Evolutionary conservation across 2,888 invertebrate species (phyloP).

Genomic region (Saturnia pavonia): DNA sequence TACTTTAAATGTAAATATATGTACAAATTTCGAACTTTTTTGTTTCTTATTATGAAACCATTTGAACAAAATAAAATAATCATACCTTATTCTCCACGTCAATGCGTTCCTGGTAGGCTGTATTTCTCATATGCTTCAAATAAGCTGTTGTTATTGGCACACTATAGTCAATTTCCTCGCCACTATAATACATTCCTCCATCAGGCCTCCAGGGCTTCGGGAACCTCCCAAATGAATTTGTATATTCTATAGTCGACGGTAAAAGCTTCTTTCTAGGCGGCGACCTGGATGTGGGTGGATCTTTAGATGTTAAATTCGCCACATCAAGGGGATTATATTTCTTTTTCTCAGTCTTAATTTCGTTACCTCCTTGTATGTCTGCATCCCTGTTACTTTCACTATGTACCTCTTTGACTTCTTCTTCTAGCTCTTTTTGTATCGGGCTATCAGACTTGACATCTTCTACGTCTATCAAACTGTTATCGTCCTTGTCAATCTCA

Average conservation of each 20-base stretch:
- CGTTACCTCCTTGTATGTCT: slow-evolving; percentile 54
- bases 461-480: slow-evolving; percentile 76
- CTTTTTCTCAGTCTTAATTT: slow-evolving; percentile 69
- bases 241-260: slow-evolving; percentile 55
- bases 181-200: slow-evolving; percentile 61
- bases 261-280: slow-evolving; percentile 78
- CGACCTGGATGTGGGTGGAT: slow-evolving; percentile 79
- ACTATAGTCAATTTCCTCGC: slow-evolving; percentile 88
- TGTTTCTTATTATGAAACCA: too few species aligned
- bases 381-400: slow-evolving; percentile 53
- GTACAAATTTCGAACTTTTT: not conserved
- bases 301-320: slow-evolving; percentile 83
- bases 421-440: slow-evolving; percentile 47
- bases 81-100: slow-evolving; percentile 70
- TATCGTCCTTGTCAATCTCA: slow-evolving; percentile 76
- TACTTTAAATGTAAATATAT: too few species aligned
- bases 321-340: slow-evolving; percentile 84
- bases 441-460: slow-evolving; percentile 69
- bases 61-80: not conserved
- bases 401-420: slow-evolving; percentile 41
- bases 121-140: slow-evolving; percentile 90
- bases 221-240: slow-evolving; percentile 67
- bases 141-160: slow-evolving; percentile 95
- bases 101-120: slow-evolving; percentile 75
- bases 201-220: slow-evolving; percentile 85